Evolutionary conservation across 2,888 invertebrate species (phyloP).

Genomic region (Hoplodrina blanda): DNA sequence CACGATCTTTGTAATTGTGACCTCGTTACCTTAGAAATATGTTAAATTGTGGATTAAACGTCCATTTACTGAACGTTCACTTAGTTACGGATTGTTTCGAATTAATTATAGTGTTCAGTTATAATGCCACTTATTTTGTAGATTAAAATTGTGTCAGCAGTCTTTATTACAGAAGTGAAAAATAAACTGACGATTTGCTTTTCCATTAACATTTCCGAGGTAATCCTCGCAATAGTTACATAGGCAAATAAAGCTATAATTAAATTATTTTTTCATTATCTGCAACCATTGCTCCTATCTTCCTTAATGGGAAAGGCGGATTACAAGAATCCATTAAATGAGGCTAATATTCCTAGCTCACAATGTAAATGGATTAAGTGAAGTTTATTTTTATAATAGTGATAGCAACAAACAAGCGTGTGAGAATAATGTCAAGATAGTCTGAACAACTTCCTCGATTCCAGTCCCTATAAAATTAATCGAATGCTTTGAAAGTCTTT

Average conservation of each 20-base stretch:
- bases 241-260: slow-evolving; percentile 16
- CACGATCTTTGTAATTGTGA: too few species aligned
- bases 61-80: too few species aligned
- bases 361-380: slow-evolving; percentile 6
- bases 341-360: slow-evolving; percentile 1
- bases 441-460: neutral
- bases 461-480: neutral
- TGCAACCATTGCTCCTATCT: slow-evolving; percentile 13
- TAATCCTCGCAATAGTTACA: slow-evolving; percentile 3
- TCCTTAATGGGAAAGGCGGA: slow-evolving; percentile 12
- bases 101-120: too few species aligned
- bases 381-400: slow-evolving; percentile 1
- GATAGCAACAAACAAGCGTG: neutral
- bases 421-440: neutral
- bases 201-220: neutral
- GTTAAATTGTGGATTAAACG: too few species aligned
- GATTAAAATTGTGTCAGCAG: too few species aligned
- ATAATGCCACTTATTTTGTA: too few species aligned
- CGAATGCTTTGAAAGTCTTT: neutral
- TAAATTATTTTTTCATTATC: slow-evolving; percentile 52
- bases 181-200: neutral
- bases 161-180: neutral
- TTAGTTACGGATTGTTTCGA: too few species aligned
- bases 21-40: too few species aligned
- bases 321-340: slow-evolving; percentile 13